These are phyloP conservation scores for Drosophila novamexicana DNA, from an alignment of 1,140 invertebrate species.

Conservation along the genomic window DNA sequence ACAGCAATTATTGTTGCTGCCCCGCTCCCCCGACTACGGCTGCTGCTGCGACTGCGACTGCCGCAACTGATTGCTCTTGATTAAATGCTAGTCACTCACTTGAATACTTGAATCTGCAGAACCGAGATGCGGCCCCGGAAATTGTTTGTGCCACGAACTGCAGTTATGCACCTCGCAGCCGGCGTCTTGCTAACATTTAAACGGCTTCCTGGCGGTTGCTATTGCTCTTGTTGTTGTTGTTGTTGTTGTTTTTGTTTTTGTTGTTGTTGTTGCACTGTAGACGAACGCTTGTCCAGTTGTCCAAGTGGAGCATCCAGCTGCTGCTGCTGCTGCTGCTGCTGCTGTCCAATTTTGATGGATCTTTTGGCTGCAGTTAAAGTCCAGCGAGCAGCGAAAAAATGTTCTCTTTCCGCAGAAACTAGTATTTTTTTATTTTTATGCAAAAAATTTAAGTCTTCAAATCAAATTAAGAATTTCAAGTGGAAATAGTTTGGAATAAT, in stretches of 20 bases:
- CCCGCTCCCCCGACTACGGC: conserved; percentile 24
- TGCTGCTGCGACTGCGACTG: conserved; percentile 24
- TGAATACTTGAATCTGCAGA: conserved; percentile 48
- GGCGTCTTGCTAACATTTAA: conserved; percentile 37
- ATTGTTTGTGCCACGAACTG: conserved; percentile 75
- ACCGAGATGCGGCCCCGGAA: conserved; percentile 55
- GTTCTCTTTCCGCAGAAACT: background rate
- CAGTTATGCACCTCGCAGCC: conserved; percentile 40
- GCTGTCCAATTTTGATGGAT: conserved; percentile 52
- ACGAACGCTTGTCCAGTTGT: conserved; percentile 18
- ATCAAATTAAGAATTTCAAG: too few relatives aligned
- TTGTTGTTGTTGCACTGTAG: conserved; percentile 2
- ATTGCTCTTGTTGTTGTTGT: conserved; percentile 9
- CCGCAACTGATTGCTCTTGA: conserved; percentile 74
- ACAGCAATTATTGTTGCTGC: conserved; percentile 53
- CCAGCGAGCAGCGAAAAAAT: conserved; percentile 1
- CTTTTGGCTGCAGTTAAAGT: conserved; percentile 6
- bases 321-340: conserved; percentile 27
- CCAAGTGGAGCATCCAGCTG: conserved; percentile 41
- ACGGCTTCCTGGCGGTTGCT: conserved; percentile 41
- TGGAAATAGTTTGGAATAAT: too few relatives aligned
- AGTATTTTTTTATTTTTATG: background rate
- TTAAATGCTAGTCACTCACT: conserved; percentile 80
- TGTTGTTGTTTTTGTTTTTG: conserved; percentile 5
- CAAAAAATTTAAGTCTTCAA: too few relatives aligned